phyloP scores from a whole-genome alignment of 1,140 invertebrate genomes.

The Pseudachorutes palmiensis region DNA sequence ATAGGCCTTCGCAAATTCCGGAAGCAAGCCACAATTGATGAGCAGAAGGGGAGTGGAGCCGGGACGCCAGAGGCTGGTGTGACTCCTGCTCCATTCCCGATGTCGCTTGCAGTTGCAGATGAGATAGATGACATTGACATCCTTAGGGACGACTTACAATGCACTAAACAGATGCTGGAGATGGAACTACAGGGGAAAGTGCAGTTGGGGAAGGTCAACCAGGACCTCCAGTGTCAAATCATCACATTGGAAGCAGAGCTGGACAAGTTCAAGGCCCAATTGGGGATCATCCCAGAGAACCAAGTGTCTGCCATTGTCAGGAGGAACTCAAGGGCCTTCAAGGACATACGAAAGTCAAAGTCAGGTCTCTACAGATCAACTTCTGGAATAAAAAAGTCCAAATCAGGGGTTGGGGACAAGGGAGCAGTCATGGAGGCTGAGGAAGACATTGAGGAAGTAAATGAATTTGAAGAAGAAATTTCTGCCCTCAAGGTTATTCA shows the following conservation, averaged over 20 bases:
- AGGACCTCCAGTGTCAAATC: slow-evolving; percentile 55
- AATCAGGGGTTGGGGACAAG: slow-evolving; percentile 28
- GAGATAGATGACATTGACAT: slow-evolving; percentile 63
- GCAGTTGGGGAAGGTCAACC: slow-evolving; percentile 74
- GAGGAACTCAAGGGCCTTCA: slow-evolving; percentile 29
- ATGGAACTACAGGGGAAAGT: slow-evolving; percentile 77
- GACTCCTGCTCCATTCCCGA: slow-evolving; percentile 57
- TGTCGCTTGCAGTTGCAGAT: slow-evolving; percentile 48
- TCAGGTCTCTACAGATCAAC: slow-evolving; percentile 36
- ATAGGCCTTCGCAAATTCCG: slow-evolving; percentile 73
- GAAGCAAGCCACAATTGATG: slow-evolving; percentile 77
- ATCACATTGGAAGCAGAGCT: slow-evolving; percentile 40
- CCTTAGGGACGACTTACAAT: slow-evolving; percentile 77
- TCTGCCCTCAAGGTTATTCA: slow-evolving; percentile 50
- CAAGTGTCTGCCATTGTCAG: slow-evolving; percentile 35
- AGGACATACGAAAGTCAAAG: slow-evolving; percentile 31
- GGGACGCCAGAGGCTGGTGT: slow-evolving; percentile 46
- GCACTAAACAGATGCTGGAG: slow-evolving; percentile 80
- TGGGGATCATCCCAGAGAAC: slow-evolving; percentile 39
- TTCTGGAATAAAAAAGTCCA: slow-evolving; percentile 36
- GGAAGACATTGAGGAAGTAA: slow-evolving; percentile 42
- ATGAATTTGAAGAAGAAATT: slow-evolving; percentile 43
- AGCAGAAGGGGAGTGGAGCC: slow-evolving; percentile 49
- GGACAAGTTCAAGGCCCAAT: slow-evolving; percentile 41
- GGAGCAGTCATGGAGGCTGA: slow-evolving; percentile 52